phyloP scores from a whole-genome alignment of 1,140 invertebrate species.

The Camponotus pennsylvanicus region DNA sequence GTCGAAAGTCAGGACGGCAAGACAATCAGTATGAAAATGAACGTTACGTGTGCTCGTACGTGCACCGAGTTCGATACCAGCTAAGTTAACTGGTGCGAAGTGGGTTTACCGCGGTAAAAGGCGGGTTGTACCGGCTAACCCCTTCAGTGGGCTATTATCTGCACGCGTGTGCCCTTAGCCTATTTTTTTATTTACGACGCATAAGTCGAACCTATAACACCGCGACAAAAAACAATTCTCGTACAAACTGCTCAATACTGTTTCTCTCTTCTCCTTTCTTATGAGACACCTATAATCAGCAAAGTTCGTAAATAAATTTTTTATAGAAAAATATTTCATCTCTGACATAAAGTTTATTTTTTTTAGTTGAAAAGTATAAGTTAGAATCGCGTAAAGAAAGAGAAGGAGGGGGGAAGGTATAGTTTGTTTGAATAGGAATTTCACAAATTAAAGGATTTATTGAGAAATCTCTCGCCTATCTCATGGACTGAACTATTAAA shows the following conservation, averaged over 20 bases:
- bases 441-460: background rate
- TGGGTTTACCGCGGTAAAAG: conserved; percentile 74
- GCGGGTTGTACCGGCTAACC: conserved; percentile 70
- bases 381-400: background rate
- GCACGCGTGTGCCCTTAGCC: conserved; percentile 75
- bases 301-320: conserved; percentile 13
- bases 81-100: conserved; percentile 75
- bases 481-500: conserved; percentile 33
- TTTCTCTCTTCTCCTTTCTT: background rate
- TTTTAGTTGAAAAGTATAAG: no score
- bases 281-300: background rate
- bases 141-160: conserved; percentile 74
- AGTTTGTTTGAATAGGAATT: background rate
- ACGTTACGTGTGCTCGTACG: conserved; percentile 31
- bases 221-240: conserved; percentile 60
- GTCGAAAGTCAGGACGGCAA: conserved; percentile 30
- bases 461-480: conserved; percentile 42
- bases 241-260: conserved; percentile 4
- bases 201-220: conserved; percentile 58
- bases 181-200: conserved; percentile 74
- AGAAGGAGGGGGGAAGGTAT: no score
- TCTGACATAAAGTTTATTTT: background rate
- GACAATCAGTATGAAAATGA: conserved; percentile 64
- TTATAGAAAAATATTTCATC: background rate
- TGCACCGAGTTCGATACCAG: conserved; percentile 64